These are phyloP conservation scores for Elymnias hypermnestra DNA, from an alignment of 1,140 invertebrate genomes.

Conservation along the genomic window DNA sequence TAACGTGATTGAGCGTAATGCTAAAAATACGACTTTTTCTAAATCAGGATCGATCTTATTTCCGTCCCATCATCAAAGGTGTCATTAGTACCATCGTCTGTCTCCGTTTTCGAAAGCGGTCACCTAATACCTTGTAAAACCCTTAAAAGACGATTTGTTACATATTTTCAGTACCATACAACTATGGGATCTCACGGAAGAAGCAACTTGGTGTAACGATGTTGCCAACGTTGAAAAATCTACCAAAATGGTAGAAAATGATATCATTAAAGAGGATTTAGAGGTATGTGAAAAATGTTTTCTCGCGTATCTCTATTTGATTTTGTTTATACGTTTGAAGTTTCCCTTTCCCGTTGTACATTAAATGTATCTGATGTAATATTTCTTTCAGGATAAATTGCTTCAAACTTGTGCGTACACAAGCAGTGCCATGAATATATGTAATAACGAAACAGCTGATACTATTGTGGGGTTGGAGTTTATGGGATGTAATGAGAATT, in stretches of 20 bases:
- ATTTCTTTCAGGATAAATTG: not conserved
- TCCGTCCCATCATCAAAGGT: too few relatives aligned
- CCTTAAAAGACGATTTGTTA: not conserved
- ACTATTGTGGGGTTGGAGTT: slow-evolving; percentile 38
- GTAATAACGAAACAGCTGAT: slow-evolving; percentile 18
- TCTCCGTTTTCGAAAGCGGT: too few relatives aligned
- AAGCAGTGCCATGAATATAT: slow-evolving; percentile 41
- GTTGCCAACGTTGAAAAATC: slow-evolving; percentile 25
- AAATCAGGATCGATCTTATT: too few relatives aligned
- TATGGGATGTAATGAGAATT: slow-evolving; percentile 15
- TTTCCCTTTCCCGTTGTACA: too few relatives aligned
- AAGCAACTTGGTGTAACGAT: slow-evolving; percentile 39
- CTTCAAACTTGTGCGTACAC: slow-evolving; percentile 45
- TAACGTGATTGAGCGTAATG: too few relatives aligned
- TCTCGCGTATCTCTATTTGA: too few relatives aligned
- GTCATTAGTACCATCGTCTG: too few relatives aligned
- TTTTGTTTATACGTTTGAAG: too few relatives aligned
- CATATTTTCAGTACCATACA: slow-evolving; percentile 43
- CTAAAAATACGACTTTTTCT: too few relatives aligned
- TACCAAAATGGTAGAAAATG: slow-evolving; percentile 33
- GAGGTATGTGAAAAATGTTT: too few relatives aligned
- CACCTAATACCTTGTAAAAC: too few relatives aligned
- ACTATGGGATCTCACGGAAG: slow-evolving; percentile 59
- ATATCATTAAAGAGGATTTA: not conserved
- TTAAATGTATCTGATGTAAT: too few relatives aligned